Percentiles rank a stretch among this genome's conserved stretches.
phyloP scores from a whole-genome alignment of 2,113 vertebrate genomes.

The Paramormyrops kingsleyae region DNA sequence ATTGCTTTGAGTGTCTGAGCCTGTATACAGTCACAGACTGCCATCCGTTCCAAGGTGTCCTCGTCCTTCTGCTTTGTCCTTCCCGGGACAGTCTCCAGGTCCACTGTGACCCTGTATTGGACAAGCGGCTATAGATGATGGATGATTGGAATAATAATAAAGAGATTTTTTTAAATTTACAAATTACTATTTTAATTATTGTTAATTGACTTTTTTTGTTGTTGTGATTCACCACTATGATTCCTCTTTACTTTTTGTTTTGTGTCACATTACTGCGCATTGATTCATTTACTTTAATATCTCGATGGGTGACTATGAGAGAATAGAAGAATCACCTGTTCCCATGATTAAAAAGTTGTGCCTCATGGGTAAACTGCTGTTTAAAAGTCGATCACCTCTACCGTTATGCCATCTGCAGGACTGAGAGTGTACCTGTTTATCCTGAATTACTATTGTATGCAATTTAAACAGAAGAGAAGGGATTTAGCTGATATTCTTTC shows the following conservation, averaged over 20 bases:
- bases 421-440: not conserved
- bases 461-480: not conserved
- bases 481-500: not conserved
- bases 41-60: not conserved
- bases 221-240: not conserved
- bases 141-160: not conserved
- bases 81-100: not conserved
- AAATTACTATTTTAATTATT: not conserved
- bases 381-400: not conserved
- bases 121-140: not conserved
- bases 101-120: not conserved
- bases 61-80: not conserved
- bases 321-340: not conserved
- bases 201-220: not conserved
- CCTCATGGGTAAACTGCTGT: not conserved
- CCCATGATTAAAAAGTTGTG: not conserved
- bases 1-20: not conserved
- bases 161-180: not conserved
- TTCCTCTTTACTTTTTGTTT: not conserved
- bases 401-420: not conserved
- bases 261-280: not conserved
- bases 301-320: not conserved
- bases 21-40: not conserved
- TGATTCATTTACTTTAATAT: not conserved
- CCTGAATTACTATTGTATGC: not conserved